Base-by-base conservation (phyloP, 2,797 vertebrate species). In the Notolepis coatsorum region DNA sequence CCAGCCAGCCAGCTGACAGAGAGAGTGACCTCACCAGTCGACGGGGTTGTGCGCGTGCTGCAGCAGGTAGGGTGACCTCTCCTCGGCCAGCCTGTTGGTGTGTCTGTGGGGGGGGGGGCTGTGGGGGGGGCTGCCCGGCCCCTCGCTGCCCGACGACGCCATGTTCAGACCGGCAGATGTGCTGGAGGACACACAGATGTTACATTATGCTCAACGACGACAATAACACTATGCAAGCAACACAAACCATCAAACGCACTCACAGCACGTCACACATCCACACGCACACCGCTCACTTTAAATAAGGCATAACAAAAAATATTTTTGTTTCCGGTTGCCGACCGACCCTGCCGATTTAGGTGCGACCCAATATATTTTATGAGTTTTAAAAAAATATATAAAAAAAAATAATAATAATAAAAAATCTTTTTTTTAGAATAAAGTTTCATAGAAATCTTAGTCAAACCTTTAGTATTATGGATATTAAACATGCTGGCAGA, bases 11-110 rank as follows among this genome's bases (percentile, higher is more conserved):
- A n/a, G n/a, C n/a, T n/a, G n/a, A n/a, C n/a, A n/a, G n/a, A n/a
- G n/a, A n/a, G n/a, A n/a, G n/a, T n/a, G n/a, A n/a, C n/a, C 94
- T 94, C 85, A 98, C 97, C 97, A 98, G 73, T 98, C 95, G 35
- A 98, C 97, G 0, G 96, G 97, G 77, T 98, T 98, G 87, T 95
- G 90, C 6, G 96, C 96, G 1, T 98, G 97, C 33, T 98, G 97
- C 3, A 95, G 90, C 15, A 99, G 93, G 67, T 98, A 97, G 0
- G 96, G 94, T 0, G 97, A 99, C 77, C 91, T 95, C 87, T 98
- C 96, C 0, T 89, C 79, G 45, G 93, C 88, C 77, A 98, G 79
- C 49, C 95, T 92, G 85, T 98, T 98, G 30, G 77, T 88, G 81
- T 87, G 80, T 75, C 37, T 89, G 21, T 69, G 65, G 24, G 46